Percentiles rank a stretch among this genome's conserved stretches.
These are phyloP conservation scores for Tenrec ecaudatus DNA, from an alignment of 2,113 vertebrate genomes.

Conservation along the genomic window DNA sequence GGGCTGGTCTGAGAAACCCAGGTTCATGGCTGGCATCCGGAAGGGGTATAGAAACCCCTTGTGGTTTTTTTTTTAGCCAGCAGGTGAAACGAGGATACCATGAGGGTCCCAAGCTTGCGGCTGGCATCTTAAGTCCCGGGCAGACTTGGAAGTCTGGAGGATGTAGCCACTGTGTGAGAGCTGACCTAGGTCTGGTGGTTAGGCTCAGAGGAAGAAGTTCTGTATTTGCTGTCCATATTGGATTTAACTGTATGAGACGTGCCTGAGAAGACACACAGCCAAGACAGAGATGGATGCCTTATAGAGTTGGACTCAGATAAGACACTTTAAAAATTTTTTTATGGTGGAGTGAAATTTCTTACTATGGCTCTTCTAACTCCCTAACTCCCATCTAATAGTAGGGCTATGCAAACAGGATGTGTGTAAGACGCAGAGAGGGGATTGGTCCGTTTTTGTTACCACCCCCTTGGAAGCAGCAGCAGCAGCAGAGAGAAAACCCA, in stretches of 20 bases:
- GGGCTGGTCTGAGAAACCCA: not conserved
- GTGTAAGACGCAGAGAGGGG: too few relatives aligned
- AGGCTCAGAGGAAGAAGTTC: not conserved
- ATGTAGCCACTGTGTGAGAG: not conserved
- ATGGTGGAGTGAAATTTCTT: too few relatives aligned
- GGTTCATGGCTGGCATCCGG: not conserved
- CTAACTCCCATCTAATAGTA: too few relatives aligned
- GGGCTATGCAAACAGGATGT: too few relatives aligned
- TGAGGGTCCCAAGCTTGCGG: not conserved
- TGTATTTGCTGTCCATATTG: not conserved
- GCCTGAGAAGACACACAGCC: not conserved
- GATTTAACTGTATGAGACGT: not conserved
- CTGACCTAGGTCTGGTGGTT: not conserved
- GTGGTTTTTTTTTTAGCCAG: not conserved
- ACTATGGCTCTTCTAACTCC: too few relatives aligned
- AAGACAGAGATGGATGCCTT: not conserved
- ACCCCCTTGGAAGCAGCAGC: too few relatives aligned
- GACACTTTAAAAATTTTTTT: too few relatives aligned
- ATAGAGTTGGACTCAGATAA: not conserved
- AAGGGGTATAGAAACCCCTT: not conserved
- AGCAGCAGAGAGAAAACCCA: too few relatives aligned
- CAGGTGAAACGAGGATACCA: not conserved
- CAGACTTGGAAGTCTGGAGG: not conserved
- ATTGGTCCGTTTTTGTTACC: too few relatives aligned
- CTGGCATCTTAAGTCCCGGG: not conserved